Evolutionary conservation across 1,140 invertebrate species (phyloP).

Genomic region (Bombus pyrosoma): DNA sequence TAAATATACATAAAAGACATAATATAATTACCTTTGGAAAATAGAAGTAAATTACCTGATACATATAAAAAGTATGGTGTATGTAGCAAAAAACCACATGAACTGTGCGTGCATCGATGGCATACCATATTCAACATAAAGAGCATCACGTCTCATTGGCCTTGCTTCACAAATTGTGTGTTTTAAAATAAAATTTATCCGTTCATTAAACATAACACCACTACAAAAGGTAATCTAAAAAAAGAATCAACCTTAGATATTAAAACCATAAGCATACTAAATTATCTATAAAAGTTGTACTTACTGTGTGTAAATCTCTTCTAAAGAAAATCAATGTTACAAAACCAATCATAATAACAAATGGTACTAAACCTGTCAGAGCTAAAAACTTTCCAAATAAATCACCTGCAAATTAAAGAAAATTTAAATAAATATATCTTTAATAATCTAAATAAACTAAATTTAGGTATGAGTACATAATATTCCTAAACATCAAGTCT

Average conservation of each 20-base stretch:
- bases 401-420: conserved; percentile 71
- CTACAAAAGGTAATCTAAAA: conserved; percentile 93
- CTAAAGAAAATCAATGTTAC: conserved; percentile 93
- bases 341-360: conserved; percentile 92
- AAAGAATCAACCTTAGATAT: conserved; percentile 42
- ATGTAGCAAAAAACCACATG: conserved; percentile 95
- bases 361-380: conserved; percentile 90
- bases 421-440: not conserved
- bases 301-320: conserved; percentile 95
- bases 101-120: conserved; percentile 96
- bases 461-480: not conserved
- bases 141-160: conserved; percentile 86
- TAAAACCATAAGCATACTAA: not conserved
- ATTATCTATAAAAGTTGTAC: conserved; percentile 27
- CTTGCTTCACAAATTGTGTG: conserved; percentile 91
- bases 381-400: conserved; percentile 82
- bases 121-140: conserved; percentile 96
- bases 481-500: not conserved
- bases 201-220: conserved; percentile 91
- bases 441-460: not conserved
- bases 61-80: conserved; percentile 93
- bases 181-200: conserved; percentile 91
- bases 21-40: not conserved
- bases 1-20: conserved; percentile 18
- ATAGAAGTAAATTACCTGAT: conserved; percentile 87